These are phyloP conservation scores for Barbus barbus DNA, from an alignment of 2,113 vertebrate genomes.

Conservation along the genomic window DNA sequence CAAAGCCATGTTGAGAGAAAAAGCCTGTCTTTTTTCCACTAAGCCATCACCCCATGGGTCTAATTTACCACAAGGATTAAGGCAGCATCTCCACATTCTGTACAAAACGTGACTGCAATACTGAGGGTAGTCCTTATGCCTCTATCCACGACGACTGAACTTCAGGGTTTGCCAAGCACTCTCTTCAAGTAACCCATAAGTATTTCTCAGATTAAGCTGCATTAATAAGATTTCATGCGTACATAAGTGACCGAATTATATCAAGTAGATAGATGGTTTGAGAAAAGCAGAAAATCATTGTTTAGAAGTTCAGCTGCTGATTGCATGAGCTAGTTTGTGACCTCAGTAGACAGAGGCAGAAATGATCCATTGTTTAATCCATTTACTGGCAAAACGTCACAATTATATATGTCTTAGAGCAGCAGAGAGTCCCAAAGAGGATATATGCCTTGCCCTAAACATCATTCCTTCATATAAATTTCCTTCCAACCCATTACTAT, in stretches of 20 bases:
- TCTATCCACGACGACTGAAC: constrained; percentile 10
- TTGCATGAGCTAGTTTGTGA: neutral
- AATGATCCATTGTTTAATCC: constrained; percentile 2
- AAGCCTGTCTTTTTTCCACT: constrained; percentile 15
- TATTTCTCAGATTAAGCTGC: constrained; percentile 2
- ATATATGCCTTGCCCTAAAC: neutral
- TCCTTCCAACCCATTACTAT: neutral
- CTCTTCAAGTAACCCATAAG: constrained; percentile 1
- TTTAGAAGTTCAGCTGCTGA: too few species aligned
- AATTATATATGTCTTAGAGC: constrained; percentile 42
- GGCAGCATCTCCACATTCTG: neutral
- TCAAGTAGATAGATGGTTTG: neutral
- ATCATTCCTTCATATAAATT: neutral
- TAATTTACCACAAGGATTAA: constrained; percentile 47
- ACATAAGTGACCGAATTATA: neutral
- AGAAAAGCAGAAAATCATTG: too few species aligned
- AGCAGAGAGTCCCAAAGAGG: neutral
- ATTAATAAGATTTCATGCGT: neutral
- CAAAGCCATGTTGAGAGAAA: constrained; percentile 31
- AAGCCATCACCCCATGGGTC: constrained; percentile 37
- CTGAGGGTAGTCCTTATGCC: constrained; percentile 10
- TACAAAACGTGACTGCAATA: constrained; percentile 44
- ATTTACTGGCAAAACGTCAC: constrained; percentile 34
- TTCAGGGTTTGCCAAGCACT: constrained; percentile 17
- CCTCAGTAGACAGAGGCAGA: neutral